phyloP scores from a whole-genome alignment of 2,797 vertebrate species.

The Myotis pilosus region DNA sequence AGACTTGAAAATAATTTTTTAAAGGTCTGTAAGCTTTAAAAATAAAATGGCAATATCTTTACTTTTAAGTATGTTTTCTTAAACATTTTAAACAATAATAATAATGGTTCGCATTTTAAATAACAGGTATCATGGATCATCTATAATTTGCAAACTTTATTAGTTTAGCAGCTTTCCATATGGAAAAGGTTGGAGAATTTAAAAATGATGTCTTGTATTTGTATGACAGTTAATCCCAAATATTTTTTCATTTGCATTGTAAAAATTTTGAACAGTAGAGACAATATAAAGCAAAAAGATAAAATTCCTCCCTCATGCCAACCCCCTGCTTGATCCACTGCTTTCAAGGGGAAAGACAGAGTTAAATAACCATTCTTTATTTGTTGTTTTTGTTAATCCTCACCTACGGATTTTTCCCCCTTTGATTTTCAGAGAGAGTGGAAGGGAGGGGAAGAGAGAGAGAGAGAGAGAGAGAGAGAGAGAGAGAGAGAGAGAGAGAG shows the following conservation, averaged over 20 bases:
- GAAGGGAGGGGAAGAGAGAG: too few relatives aligned
- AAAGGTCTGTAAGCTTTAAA: constrained; percentile 50
- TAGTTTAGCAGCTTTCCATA: neutral
- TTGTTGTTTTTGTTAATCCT: too few relatives aligned
- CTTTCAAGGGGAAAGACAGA: neutral
- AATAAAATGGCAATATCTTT: constrained; percentile 34
- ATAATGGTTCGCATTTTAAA: neutral
- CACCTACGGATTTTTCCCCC: too few relatives aligned
- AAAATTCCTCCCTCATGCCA: neutral
- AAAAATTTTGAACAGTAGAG: neutral
- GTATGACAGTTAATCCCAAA: neutral
- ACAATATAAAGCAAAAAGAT: neutral
- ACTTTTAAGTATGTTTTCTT: constrained; percentile 32
- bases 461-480: too few relatives aligned
- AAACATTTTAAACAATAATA: constrained; percentile 49
- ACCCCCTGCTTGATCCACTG: neutral
- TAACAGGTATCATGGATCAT: neutral
- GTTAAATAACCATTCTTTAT: neutral
- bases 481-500: too few relatives aligned
- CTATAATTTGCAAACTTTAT: constrained; percentile 3
- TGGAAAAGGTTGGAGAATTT: neutral
- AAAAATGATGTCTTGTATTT: neutral
- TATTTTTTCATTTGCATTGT: neutral
- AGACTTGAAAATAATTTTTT: constrained; percentile 28
- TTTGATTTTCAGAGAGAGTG: too few relatives aligned